phyloP scores from a whole-genome alignment of 2,888 invertebrate species.

The Drosophila setosimentum region DNA sequence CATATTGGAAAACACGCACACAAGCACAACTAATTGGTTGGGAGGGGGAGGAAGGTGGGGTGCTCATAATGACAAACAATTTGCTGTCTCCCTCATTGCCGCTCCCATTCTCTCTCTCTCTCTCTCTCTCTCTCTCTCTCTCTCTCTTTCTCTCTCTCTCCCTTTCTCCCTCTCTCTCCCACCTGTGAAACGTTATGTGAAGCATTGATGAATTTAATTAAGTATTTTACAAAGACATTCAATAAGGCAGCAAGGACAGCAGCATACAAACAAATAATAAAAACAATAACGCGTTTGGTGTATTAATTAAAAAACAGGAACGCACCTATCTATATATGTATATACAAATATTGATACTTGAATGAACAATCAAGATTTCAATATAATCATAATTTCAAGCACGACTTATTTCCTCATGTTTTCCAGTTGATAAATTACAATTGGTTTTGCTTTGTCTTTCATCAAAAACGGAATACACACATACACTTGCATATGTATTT shows the following conservation, averaged over 20 bases:
- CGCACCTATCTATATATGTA: neutral
- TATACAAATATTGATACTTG: constrained; percentile 12
- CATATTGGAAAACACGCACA: constrained; percentile 19
- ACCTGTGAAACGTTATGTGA: constrained; percentile 52
- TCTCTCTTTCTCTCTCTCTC: constrained; percentile 5
- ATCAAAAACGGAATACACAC: constrained; percentile 19
- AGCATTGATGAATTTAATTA: constrained; percentile 79
- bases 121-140: constrained; percentile 14
- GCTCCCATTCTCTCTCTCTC: constrained; percentile 3
- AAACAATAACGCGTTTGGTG: constrained; percentile 29
- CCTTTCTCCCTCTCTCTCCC: constrained; percentile 14
- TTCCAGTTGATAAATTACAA: constrained; percentile 30
- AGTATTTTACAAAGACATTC: constrained; percentile 77
- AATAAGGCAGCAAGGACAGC: constrained; percentile 39
- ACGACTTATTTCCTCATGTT: constrained; percentile 19
- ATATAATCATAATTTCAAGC: constrained; percentile 8
- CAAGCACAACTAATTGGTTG: constrained; percentile 8
- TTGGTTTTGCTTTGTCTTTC: constrained; percentile 8
- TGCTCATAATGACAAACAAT: constrained; percentile 70
- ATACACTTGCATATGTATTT: neutral
- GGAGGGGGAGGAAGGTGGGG: neutral
- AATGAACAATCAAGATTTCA: constrained; percentile 17
- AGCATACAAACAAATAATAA: constrained; percentile 22
- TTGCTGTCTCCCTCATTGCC: constrained; percentile 53
- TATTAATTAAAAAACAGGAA: constrained; percentile 66